Evolutionary conservation across 2,888 invertebrate genomes (phyloP).

Genomic region (Argyra leucocephala): DNA sequence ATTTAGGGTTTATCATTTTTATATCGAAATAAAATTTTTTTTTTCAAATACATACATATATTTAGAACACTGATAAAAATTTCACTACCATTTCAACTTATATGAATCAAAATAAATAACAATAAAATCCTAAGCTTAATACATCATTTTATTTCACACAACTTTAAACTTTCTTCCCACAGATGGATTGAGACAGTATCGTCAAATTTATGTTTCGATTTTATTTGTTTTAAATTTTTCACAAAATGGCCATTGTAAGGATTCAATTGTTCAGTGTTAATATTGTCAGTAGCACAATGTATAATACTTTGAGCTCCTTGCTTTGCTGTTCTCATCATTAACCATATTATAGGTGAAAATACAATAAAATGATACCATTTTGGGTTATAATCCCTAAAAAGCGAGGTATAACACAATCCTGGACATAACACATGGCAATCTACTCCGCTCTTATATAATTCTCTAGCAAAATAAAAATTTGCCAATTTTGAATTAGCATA

Average conservation of each 20-base stretch:
- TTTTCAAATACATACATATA: too few species aligned
- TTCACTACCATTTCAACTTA: too few species aligned
- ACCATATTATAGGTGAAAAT: constrained; percentile 58
- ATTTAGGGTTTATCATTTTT: too few species aligned
- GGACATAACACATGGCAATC: constrained; percentile 64
- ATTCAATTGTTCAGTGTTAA: constrained; percentile 29
- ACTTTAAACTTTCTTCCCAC: constrained; percentile 59
- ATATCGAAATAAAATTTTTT: too few species aligned
- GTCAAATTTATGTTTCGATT: constrained; percentile 53
- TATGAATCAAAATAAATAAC: too few species aligned
- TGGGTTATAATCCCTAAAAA: constrained; percentile 53
- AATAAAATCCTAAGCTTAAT: too few species aligned
- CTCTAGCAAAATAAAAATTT: constrained; percentile 60
- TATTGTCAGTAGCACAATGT: constrained; percentile 61
- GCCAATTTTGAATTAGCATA: constrained; percentile 72
- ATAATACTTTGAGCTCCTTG: constrained; percentile 73
- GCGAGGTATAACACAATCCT: constrained; percentile 49
- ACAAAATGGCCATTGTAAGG: constrained; percentile 63
- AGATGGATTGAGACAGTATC: constrained; percentile 54
- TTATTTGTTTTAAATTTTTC: constrained; percentile 59
- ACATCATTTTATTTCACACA: constrained; percentile 32
- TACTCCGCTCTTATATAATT: constrained; percentile 54
- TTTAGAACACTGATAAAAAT: too few species aligned
- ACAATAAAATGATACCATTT: constrained; percentile 65
- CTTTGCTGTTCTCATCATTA: constrained; percentile 61